A percentile compares a stretch with the other conserved stretches of the same genome.
These are phyloP conservation scores for Sarcoramphus papa DNA, from an alignment of 2,797 vertebrate species.

Conservation along the genomic window DNA sequence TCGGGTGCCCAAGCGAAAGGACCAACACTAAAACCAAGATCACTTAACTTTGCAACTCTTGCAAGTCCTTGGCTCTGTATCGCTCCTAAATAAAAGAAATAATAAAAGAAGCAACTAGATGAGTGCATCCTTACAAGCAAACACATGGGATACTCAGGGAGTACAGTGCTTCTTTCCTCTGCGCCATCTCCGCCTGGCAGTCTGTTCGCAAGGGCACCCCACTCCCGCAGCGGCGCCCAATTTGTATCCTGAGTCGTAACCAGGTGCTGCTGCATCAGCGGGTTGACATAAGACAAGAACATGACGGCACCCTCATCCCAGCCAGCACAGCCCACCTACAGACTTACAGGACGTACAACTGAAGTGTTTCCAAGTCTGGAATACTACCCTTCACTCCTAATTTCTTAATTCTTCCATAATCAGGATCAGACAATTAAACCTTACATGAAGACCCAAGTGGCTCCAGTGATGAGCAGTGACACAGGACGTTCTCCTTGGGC, in stretches of 20 bases:
- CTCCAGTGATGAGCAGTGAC: not conserved
- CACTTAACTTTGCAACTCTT: not conserved
- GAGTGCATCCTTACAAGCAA: not conserved
- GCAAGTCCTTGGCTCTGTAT: not conserved
- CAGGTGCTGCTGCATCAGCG: not conserved
- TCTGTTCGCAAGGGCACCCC: not conserved
- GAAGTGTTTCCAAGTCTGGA: not conserved
- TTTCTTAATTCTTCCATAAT: not conserved
- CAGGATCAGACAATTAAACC: not conserved
- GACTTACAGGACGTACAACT: accelerated
- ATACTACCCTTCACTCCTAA: not conserved
- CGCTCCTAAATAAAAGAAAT: not conserved
- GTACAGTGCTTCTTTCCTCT: not conserved
- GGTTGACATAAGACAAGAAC: not conserved
- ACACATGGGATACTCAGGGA: not conserved
- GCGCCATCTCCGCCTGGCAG: accelerated
- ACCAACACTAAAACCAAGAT: not conserved
- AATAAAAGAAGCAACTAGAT: not conserved
- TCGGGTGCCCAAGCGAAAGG: accelerated
- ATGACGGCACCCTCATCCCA: not conserved
- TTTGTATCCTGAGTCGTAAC: not conserved
- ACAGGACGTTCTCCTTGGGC: not conserved
- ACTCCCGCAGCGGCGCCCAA: accelerated
- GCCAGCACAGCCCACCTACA: not conserved
- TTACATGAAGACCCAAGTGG: not conserved